Conservation (phyloP, 2,888 invertebrate species). For the Coenonympha glycerion region DNA sequence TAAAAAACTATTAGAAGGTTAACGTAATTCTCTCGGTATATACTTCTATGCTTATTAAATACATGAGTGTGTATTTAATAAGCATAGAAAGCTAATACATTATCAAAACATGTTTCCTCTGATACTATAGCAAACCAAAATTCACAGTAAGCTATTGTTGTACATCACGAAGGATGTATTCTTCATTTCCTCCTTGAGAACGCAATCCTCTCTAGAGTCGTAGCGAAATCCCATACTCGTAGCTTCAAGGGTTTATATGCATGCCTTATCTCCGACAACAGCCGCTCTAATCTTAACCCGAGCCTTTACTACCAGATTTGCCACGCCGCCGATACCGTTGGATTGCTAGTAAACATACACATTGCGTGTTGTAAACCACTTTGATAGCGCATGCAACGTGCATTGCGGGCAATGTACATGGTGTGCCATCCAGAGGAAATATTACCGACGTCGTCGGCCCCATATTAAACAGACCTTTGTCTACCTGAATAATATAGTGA, state of each 20-base stretch:
- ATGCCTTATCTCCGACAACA: conserved; percentile 27
- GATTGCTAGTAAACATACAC: conserved; percentile 18
- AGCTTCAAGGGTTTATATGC: conserved; percentile 23
- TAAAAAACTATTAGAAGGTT: too few species aligned
- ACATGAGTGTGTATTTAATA: too few species aligned
- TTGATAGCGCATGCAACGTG: conserved; percentile 19
- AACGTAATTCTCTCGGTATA: too few species aligned
- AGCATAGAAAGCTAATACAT: too few species aligned
- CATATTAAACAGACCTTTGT: conserved; percentile 6
- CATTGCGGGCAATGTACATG: conserved; percentile 24
- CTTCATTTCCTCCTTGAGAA: conserved; percentile 6
- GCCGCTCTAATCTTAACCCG: conserved; percentile 19
- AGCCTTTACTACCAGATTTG: conserved; percentile 8
- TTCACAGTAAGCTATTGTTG: neutral
- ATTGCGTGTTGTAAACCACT: conserved; percentile 24
- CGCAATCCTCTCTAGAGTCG: conserved; percentile 5
- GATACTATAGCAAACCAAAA: neutral
- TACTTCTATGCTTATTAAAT: too few species aligned
- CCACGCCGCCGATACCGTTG: conserved; percentile 10
- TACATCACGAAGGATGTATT: neutral
- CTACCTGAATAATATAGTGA: conserved; percentile 11
- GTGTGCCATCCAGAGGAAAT: conserved; percentile 9
- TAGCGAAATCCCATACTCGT: conserved; percentile 12
- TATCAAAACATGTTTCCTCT: neutral
- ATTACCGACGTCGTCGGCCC: conserved; percentile 6